Evolutionary conservation across 1,140 invertebrate genomes (phyloP).

Genomic region (Thalassaphorura encarpata): DNA sequence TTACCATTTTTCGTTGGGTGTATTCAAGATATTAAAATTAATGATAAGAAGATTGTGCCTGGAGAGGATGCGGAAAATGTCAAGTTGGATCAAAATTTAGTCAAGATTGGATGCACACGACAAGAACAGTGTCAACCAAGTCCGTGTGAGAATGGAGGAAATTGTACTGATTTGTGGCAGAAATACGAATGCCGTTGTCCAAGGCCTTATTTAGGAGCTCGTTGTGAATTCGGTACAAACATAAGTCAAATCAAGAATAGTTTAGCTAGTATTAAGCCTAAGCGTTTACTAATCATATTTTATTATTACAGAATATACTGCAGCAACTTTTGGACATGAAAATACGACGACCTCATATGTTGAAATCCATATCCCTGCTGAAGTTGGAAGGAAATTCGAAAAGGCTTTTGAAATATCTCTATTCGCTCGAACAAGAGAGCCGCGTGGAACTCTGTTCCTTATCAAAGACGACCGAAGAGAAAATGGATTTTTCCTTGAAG

Average conservation of each 20-base stretch:
- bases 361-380: constrained; percentile 54
- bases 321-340: constrained; percentile 83
- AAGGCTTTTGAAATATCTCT: constrained; percentile 80
- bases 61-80: constrained; percentile 34
- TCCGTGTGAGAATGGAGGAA: constrained; percentile 72
- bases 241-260: neutral
- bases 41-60: constrained; percentile 47
- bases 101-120: constrained; percentile 58
- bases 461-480: constrained; percentile 46
- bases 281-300: constrained; percentile 10
- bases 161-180: constrained; percentile 80
- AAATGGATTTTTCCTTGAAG: constrained; percentile 21
- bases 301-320: constrained; percentile 57
- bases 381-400: constrained; percentile 55
- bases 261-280: neutral
- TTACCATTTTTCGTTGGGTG: constrained; percentile 76
- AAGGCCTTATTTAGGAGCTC: constrained; percentile 72
- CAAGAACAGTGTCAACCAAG: constrained; percentile 59
- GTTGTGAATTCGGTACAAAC: constrained; percentile 71
- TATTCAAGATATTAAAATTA: constrained; percentile 79
- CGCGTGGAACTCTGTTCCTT: constrained; percentile 76
- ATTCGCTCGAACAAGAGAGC: constrained; percentile 77
- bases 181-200: constrained; percentile 75
- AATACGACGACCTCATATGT: constrained; percentile 61
- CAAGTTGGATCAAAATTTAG: constrained; percentile 42